Percentiles rank a stretch among this genome's conserved stretches.
Evolutionary conservation across 2,888 invertebrate species (phyloP).

Genomic region (Philaethria dido): DNA sequence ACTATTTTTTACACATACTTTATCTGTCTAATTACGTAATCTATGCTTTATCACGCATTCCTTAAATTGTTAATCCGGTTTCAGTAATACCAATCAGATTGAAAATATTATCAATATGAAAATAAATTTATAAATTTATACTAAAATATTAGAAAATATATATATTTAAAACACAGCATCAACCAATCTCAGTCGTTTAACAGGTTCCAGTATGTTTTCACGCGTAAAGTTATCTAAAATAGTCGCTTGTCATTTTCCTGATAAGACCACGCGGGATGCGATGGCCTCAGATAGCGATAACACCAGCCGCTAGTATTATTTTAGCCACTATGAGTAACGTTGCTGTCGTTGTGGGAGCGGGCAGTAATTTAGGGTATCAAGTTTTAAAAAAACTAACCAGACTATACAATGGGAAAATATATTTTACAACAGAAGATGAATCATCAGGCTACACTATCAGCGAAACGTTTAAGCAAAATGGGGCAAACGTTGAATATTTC

Average conservation of each 20-base stretch:
- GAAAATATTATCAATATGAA: not conserved
- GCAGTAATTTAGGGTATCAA: constrained; percentile 75
- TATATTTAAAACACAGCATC: constrained; percentile 38
- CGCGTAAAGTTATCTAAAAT: constrained; percentile 58
- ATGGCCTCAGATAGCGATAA: constrained; percentile 65
- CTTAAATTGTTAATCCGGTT: constrained; percentile 6
- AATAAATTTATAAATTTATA: not conserved
- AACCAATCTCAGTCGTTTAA: constrained; percentile 28
- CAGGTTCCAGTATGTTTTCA: constrained; percentile 51
- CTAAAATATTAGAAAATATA: not conserved
- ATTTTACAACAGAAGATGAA: constrained; percentile 75
- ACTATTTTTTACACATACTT: not conserved
- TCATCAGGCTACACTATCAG: constrained; percentile 66
- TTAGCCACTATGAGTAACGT: constrained; percentile 70
- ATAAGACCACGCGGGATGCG: constrained; percentile 64
- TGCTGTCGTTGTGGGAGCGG: constrained; percentile 73
- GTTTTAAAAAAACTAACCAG: constrained; percentile 66
- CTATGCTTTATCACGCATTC: not conserved
- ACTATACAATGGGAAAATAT: constrained; percentile 69
- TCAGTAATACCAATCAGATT: not conserved
- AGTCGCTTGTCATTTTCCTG: constrained; percentile 57
- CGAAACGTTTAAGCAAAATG: constrained; percentile 59
- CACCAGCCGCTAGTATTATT: constrained; percentile 58
- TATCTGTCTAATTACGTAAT: constrained; percentile 18
- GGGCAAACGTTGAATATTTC: constrained; percentile 59